Evolutionary conservation across 2,888 invertebrate species (phyloP).

Genomic region (Altica lythri): DNA sequence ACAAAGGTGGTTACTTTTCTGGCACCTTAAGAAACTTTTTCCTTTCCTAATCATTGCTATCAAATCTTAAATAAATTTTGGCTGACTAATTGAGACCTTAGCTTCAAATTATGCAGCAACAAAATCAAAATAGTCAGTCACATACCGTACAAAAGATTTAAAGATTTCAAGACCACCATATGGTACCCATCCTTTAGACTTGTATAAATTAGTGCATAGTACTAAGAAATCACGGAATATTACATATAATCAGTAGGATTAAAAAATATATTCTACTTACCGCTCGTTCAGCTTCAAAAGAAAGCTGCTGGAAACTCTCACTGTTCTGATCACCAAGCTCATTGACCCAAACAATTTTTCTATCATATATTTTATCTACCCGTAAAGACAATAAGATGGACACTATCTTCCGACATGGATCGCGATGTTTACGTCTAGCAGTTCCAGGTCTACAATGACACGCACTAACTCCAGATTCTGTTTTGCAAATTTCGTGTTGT

Average conservation of each 20-base stretch:
- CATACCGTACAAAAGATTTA: too few relatives aligned
- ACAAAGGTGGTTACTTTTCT: too few relatives aligned
- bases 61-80: too few relatives aligned
- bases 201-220: too few relatives aligned
- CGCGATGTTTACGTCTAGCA: constrained; percentile 72
- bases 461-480: constrained; percentile 84
- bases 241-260: background rate
- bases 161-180: too few relatives aligned
- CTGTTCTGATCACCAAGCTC: constrained; percentile 77
- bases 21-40: too few relatives aligned
- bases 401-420: constrained; percentile 78
- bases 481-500: constrained; percentile 85
- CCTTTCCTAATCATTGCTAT: too few relatives aligned
- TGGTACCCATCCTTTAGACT: too few relatives aligned
- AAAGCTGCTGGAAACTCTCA: constrained; percentile 79
- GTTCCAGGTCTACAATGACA: constrained; percentile 85
- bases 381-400: constrained; percentile 78
- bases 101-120: too few relatives aligned
- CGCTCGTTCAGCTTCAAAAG: constrained; percentile 85
- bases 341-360: constrained; percentile 76
- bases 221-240: background rate
- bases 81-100: too few relatives aligned
- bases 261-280: constrained; percentile 62
- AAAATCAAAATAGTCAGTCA: too few relatives aligned
- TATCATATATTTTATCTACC: constrained; percentile 82